These are phyloP conservation scores for Morpho helenor DNA, from an alignment of 2,888 invertebrate genomes.

Conservation along the genomic window DNA sequence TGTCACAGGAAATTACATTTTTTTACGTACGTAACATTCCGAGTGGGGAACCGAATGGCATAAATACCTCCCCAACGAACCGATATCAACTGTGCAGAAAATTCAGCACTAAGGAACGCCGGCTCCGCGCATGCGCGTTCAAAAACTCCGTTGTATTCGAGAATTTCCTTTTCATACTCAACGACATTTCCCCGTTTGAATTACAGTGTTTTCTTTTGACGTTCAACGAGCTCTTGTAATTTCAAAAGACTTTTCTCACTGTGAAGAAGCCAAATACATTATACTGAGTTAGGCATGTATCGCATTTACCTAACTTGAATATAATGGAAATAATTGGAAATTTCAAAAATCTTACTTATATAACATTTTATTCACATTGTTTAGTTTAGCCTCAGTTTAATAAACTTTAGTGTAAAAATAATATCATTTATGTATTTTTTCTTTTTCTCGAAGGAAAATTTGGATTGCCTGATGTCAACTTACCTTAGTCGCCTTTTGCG, in stretches of 20 bases:
- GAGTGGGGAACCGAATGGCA: slow-evolving; percentile 27
- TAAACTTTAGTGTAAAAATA: no score
- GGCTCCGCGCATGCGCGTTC: slow-evolving; percentile 45
- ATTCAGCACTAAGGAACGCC: slow-evolving; percentile 33
- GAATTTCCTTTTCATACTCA: slow-evolving; percentile 16
- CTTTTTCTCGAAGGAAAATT: no score
- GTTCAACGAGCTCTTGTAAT: slow-evolving; percentile 7
- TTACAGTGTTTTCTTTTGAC: slow-evolving; percentile 1
- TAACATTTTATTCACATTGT: no score
- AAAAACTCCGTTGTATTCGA: slow-evolving; percentile 2
- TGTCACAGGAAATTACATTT: slow-evolving; percentile 15
- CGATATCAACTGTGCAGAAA: slow-evolving; percentile 39
- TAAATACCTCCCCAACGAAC: slow-evolving; percentile 31
- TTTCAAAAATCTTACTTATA: no score
- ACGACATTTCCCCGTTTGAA: slow-evolving; percentile 7
- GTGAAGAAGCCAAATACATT: neutral
- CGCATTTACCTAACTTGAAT: no score
- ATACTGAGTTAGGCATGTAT: no score
- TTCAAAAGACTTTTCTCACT: slow-evolving; percentile 9
- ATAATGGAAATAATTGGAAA: no score
- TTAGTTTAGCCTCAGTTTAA: no score
- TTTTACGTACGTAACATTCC: slow-evolving; percentile 4
- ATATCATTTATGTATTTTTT: no score
- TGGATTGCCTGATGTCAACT: no score
- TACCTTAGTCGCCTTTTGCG: no score